phyloP scores from a whole-genome alignment of 2,113 vertebrate genomes.

The Gobius niger region DNA sequence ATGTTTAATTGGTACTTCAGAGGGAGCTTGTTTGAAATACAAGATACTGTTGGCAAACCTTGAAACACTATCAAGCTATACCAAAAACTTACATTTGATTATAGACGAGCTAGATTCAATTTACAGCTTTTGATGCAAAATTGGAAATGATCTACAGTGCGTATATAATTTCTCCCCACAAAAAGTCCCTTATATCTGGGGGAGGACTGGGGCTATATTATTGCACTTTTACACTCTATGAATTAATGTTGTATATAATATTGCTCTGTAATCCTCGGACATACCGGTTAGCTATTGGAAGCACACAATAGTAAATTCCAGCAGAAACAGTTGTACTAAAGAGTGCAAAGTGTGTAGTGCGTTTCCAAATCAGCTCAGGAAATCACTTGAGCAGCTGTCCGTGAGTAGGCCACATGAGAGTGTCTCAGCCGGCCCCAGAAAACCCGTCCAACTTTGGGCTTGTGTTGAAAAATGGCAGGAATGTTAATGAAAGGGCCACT shows the following conservation, averaged over 20 bases:
- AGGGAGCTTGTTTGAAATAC: too few species aligned
- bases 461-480: slow-evolving; percentile 42
- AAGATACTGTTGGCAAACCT: too few species aligned
- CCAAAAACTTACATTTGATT: too few species aligned
- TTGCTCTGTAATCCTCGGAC: neutral
- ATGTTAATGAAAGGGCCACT: slow-evolving; percentile 57
- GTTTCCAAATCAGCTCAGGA: slow-evolving; percentile 15
- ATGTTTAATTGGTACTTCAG: too few species aligned
- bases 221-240: neutral
- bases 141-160: too few species aligned
- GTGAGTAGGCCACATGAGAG: slow-evolving; percentile 38
- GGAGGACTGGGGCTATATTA: too few species aligned
- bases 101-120: too few species aligned
- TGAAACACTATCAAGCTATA: too few species aligned
- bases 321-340: slow-evolving; percentile 8
- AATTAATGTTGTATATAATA: neutral
- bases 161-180: too few species aligned
- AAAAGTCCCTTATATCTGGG: too few species aligned
- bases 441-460: slow-evolving; percentile 37
- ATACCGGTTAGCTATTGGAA: neutral
- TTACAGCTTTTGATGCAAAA: too few species aligned
- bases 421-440: slow-evolving; percentile 16
- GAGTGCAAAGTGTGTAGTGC: slow-evolving; percentile 17
- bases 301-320: neutral
- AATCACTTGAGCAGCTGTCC: slow-evolving; percentile 14